phyloP scores from a whole-genome alignment of 2,113 vertebrate genomes.

The Poecilia latipinna region DNA sequence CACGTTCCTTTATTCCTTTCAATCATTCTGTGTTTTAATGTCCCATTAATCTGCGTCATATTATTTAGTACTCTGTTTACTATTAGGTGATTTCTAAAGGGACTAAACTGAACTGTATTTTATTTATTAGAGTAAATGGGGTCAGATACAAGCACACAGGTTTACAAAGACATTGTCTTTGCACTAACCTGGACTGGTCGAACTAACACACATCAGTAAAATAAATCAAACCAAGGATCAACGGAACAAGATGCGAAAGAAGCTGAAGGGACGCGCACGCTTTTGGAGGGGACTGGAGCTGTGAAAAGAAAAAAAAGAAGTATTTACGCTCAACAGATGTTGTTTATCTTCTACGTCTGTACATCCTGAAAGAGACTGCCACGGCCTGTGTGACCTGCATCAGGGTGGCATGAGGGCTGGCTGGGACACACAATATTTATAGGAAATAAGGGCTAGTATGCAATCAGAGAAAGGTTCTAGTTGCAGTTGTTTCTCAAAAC shows the following conservation, averaged over 20 bases:
- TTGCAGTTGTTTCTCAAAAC: slow-evolving; percentile 43
- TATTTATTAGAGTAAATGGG: not conserved
- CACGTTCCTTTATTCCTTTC: too few species aligned
- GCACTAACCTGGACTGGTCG: too few species aligned
- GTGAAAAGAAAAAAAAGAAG: slow-evolving; percentile 5
- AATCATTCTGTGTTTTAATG: too few species aligned
- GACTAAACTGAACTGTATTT: too few species aligned
- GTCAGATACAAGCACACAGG: not conserved
- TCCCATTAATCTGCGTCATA: too few species aligned
- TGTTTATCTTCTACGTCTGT: slow-evolving; percentile 39
- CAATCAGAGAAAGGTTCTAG: slow-evolving; percentile 52
- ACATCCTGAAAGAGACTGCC: slow-evolving; percentile 24
- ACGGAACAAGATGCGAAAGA: too few species aligned
- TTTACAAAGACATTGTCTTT: not conserved
- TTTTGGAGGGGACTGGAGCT: not conserved
- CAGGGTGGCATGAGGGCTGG: slow-evolving; percentile 24
- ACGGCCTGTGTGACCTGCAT: slow-evolving; percentile 3
- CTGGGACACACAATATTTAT: slow-evolving; percentile 48
- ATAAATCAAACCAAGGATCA: too few species aligned
- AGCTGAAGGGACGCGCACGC: too few species aligned
- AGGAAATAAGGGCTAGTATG: slow-evolving; percentile 35
- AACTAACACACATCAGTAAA: not conserved
- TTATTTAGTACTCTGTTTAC: too few species aligned
- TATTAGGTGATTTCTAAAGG: too few species aligned
- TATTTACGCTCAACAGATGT: slow-evolving; percentile 38